Evolutionary conservation across 2,113 vertebrate genomes (phyloP), one percentile per base, ranked within the genome.

Genomic region (Clupea harengus): DNA sequence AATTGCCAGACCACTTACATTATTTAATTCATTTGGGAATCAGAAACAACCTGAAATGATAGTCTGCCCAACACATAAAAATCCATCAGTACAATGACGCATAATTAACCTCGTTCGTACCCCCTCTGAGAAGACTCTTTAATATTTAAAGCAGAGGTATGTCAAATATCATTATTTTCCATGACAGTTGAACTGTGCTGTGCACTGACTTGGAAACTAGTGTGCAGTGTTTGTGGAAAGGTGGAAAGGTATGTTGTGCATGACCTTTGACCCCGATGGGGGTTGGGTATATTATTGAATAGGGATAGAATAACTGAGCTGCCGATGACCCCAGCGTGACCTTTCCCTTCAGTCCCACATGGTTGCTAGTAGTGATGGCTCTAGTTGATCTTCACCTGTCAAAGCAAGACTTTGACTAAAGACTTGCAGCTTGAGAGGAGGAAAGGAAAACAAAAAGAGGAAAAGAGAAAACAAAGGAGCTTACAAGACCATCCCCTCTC

Each of bases 311-410:
- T 95, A 92, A 93, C 94, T 89, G 89, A 28, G 86, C 91, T 90
- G 92, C 88, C 49, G 83, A 87, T 94, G 93, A 95, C 94, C 95
- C 91, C 75, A 0, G 47, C 45, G 82, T 82, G 88, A 91, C 92
- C 93, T 91, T 89, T 91, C 83, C 67, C 89, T 89, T 87, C 88
- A 88, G 84, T 92, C 91, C 92, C 91, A 93, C 90, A 89, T 85
- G 88, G 92, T 92, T 92, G 93, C 93, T 92, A 93, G 91, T 92
- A 89, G 92, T 85, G 85, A 94, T 90, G 93, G 87, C 91, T 93
- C 91, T 20, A 50, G 92, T 90, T 92, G 94, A 95, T 94, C 95
- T 93, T 93, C 94, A 94, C 93, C 94, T 95, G 94, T 95, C 95
- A 95, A 95, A 95, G 93, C 94, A 95, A 94, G 91, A 93, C 90